Evolutionary conservation across 2,113 vertebrate species (phyloP).

Genomic region (Eulemur rufifrons): DNA sequence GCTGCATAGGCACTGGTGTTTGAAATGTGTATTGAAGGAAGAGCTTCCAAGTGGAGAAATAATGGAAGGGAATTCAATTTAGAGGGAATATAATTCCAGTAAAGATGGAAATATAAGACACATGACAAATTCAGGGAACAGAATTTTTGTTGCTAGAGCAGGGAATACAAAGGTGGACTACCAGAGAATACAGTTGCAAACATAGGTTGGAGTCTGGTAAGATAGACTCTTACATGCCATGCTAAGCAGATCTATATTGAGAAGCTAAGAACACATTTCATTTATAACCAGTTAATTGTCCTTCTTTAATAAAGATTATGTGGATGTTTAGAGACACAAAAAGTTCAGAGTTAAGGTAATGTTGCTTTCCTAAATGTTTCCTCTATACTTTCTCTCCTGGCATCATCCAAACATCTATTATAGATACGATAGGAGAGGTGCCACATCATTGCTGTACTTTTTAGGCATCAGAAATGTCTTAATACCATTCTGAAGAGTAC

Average conservation of each 20-base stretch:
- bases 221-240: not conserved
- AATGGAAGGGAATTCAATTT: not conserved
- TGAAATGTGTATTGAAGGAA: not conserved
- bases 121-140: not conserved
- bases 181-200: not conserved
- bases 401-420: not conserved
- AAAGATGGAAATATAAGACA: not conserved
- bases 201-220: not conserved
- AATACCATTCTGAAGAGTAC: not conserved
- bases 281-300: not conserved
- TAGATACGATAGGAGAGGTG: not conserved
- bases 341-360: not conserved
- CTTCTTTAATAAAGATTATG: not conserved
- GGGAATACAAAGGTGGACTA: not conserved
- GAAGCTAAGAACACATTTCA: not conserved
- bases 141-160: not conserved
- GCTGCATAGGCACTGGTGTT: fast-evolving
- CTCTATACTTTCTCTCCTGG: not conserved
- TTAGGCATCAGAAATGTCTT: not conserved
- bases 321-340: not conserved
- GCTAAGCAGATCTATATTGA: not conserved
- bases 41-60: not conserved
- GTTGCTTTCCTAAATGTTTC: not conserved
- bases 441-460: not conserved
- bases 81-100: not conserved